Base-by-base conservation (phyloP, 2,113 vertebrate species). In the Otocyon megalotis region DNA sequence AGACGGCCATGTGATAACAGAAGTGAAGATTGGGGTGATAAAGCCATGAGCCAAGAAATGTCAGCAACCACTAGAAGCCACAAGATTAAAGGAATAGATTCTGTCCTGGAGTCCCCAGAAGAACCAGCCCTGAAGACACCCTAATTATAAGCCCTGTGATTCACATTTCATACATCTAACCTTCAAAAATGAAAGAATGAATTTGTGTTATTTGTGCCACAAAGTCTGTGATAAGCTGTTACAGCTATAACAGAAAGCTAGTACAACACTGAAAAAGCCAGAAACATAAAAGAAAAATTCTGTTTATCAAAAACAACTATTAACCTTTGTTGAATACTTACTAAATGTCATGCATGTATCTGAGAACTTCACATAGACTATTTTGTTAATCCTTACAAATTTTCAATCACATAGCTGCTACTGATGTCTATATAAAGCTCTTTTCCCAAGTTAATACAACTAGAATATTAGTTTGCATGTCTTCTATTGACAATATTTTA, bases 361-460 rank as follows among this genome's bases (percentile, higher is more conserved):
- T 80, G 74, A 90, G 56, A 53, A 69, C n/a, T 92, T 94, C 62
- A 87, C 28, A 93, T n/a, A 35, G 54, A 84, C 4, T n/a, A 81
- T 65, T 58, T 72, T 67, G 19, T 90, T 88, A 76, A 85, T 86
- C 43, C 72, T 93, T 88, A 69, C 35, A 91, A 62, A 69, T 85
- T 90, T 35, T 93, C 65, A 63, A 48, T 60, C 26, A 56, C 24
- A 14, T 19, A 56, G 15, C 35, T 63, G 13, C 7, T 84, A 79
- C 9, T 60, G 35, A 76, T 82, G 17, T 48, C 37, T 81, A 69
- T 53, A 50, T 7, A 81, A 19, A 90, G 20, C 54, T 63, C 14
- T 11, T 24, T 79, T 76, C 50, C 20, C 60, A 91, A 88, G 32
- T 4, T 60, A 65, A 93, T 35, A 22, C 4, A 95, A 28, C 24